These are phyloP conservation scores for Setipinna tenuifilis DNA, from an alignment of 2,797 vertebrate species.

Conservation along the genomic window DNA sequence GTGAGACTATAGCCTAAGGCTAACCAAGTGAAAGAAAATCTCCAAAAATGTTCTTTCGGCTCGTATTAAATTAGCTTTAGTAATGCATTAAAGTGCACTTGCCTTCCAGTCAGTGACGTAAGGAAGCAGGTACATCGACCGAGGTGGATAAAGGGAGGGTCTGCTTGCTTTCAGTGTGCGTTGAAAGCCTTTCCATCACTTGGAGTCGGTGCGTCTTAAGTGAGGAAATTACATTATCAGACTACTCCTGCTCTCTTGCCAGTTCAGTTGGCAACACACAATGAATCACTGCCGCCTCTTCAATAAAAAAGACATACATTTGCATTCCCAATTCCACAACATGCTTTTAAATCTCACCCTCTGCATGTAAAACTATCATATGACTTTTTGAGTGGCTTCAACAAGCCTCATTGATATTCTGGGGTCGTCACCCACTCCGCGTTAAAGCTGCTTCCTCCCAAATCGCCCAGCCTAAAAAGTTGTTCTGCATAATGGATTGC, in stretches of 20 bases:
- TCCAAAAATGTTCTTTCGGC: neutral
- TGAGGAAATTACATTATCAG: neutral
- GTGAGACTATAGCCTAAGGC: neutral
- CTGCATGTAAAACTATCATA: slow-evolving; percentile 31
- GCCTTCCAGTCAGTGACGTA: neutral
- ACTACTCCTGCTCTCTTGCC: neutral
- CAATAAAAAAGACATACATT: neutral
- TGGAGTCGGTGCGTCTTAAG: neutral
- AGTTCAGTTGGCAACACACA: neutral
- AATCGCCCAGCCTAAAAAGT: slow-evolving; percentile 27
- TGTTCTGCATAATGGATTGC: slow-evolving; percentile 17
- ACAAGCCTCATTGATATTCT: slow-evolving; percentile 50
- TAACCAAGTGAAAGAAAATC: neutral
- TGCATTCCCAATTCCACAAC: neutral
- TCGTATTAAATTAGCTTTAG: neutral
- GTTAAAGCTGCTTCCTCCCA: neutral
- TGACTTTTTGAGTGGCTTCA: slow-evolving; percentile 24
- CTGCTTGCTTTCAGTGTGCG: neutral
- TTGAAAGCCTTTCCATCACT: neutral
- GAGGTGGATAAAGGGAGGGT: neutral
- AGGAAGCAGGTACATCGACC: neutral
- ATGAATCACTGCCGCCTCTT: neutral
- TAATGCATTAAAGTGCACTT: neutral
- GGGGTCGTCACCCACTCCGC: slow-evolving; percentile 20
- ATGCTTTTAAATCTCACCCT: slow-evolving; percentile 13